These are phyloP conservation scores for Trissolcus basalis DNA, from an alignment of 1,140 invertebrate genomes.

Conservation along the genomic window DNA sequence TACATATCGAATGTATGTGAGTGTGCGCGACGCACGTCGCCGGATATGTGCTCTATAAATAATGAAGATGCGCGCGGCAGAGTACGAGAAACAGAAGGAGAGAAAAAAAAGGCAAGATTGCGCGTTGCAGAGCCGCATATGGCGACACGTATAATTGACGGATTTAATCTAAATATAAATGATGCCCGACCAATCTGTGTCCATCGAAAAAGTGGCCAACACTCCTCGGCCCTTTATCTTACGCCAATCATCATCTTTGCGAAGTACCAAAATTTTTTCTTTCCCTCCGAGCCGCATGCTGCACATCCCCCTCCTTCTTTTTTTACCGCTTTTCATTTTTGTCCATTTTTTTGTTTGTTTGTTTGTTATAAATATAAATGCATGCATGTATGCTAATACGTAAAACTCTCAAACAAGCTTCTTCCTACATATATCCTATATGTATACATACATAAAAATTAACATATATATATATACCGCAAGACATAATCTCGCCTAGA, in stretches of 20 bases:
- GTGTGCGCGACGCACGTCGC: slow-evolving; percentile 15
- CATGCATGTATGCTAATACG: slow-evolving; percentile 55
- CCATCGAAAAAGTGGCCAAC: not conserved
- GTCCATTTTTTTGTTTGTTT: slow-evolving; percentile 12
- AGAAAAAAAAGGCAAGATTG: slow-evolving; percentile 16
- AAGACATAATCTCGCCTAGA: slow-evolving; percentile 43
- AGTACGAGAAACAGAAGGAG: slow-evolving; percentile 2
- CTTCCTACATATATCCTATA: slow-evolving; percentile 35
- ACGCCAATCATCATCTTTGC: no score
- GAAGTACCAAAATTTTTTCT: not conserved
- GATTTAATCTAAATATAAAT: slow-evolving; percentile 33
- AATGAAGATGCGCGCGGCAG: slow-evolving; percentile 22
- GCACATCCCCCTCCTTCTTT: not conserved
- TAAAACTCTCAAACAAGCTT: slow-evolving; percentile 23
- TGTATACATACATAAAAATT: slow-evolving; percentile 48
- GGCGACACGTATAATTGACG: slow-evolving; percentile 28
- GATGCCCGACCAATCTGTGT: not conserved
- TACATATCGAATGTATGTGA: slow-evolving; percentile 59
- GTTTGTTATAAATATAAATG: slow-evolving; percentile 54
- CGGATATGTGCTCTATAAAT: slow-evolving; percentile 53
- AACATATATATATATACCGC: slow-evolving; percentile 25
- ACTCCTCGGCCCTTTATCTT: no score
- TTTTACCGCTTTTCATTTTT: slow-evolving; percentile 22
- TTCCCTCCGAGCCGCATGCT: no score
- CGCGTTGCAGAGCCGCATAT: slow-evolving; percentile 34